These are phyloP conservation scores for Stylophora pistillata DNA, from an alignment of 64 coral and sea anemone species.

Conservation along the genomic window DNA sequence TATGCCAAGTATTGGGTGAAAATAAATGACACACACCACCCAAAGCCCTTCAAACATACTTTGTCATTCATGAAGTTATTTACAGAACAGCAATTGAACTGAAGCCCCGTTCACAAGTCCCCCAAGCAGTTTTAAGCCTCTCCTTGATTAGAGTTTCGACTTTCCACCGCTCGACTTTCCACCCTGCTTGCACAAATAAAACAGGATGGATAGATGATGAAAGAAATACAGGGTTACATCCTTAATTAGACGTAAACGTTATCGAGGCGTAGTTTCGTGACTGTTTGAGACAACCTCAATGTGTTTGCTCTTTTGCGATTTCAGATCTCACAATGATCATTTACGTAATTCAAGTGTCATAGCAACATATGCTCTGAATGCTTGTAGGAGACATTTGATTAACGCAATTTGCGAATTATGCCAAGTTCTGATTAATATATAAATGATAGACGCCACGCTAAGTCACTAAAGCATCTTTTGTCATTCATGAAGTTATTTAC, in stretches of 20 bases:
- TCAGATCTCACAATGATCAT: background rate
- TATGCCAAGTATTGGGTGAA: background rate
- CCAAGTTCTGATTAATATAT: slow-evolving; percentile 11
- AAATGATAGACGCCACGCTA: slow-evolving; percentile 1
- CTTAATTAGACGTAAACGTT: no score
- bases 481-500: background rate
- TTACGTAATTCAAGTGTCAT: no score
- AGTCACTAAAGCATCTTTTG: background rate
- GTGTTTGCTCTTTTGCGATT: no score
- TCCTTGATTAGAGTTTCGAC: background rate
- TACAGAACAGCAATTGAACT: background rate
- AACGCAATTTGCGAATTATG: no score
- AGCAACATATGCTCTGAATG: no score
- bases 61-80: background rate
- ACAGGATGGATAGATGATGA: no score
- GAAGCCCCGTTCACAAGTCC: background rate
- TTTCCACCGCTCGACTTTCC: background rate
- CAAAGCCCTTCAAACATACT: background rate
- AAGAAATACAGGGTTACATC: no score
- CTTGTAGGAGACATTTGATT: no score
- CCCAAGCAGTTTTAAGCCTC: background rate
- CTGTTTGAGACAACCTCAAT: slow-evolving; percentile 2
- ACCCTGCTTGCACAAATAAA: background rate
- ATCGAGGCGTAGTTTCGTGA: background rate
- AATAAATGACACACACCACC: slow-evolving; percentile 6